Base-by-base conservation (phyloP, 2,113 vertebrate species). In the Centropus bengalensis region DNA sequence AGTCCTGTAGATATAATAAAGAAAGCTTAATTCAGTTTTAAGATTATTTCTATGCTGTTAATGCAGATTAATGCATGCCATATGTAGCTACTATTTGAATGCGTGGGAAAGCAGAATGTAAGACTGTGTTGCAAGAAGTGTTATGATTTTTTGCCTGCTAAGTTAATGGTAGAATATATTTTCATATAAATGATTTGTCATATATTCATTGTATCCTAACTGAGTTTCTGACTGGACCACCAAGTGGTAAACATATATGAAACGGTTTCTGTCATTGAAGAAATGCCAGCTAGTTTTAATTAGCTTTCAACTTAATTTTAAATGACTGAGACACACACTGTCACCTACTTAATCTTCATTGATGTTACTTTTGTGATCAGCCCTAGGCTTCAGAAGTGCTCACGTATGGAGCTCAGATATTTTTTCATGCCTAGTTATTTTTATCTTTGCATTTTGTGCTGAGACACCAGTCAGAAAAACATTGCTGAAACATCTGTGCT, bases 1-100 rank as follows among this genome's bases (percentile, higher is more conserved):
- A 14, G 58, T 73, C 40, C 2, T 10, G 19, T 69, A 59, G 42
- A 62, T 74, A 51, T 4, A 83, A 78, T 83, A 70, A 88, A 83
- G 62, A 66, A 82, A 90, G n/a, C 40, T 59, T 90, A 92, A 78
- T 88, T 22, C 68, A 81, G n/a, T 95, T 81, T 91, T 70, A 78
- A 84, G 38, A 23, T 81, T 56, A 68, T 83, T 88, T 84, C 11
- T 92, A 0, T 80, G 73, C 23, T 64, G 9, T 83, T 96, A 77
- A 81, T 70, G 38, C 38, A 52, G 51, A 64, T 70, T 52, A 76
- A 70, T 75, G 51, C 4, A 8, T 91, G 26, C 22, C 77, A 6
- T 77, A 36, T 59, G 42, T 63, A 83, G 23, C 47, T 90, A 59
- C 56, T 20, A 33, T 58, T 60, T 83, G 55, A 89, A 8, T 80